Evolutionary conservation across 2,888 invertebrate species (phyloP).

Genomic region (Terebella lapidaria): DNA sequence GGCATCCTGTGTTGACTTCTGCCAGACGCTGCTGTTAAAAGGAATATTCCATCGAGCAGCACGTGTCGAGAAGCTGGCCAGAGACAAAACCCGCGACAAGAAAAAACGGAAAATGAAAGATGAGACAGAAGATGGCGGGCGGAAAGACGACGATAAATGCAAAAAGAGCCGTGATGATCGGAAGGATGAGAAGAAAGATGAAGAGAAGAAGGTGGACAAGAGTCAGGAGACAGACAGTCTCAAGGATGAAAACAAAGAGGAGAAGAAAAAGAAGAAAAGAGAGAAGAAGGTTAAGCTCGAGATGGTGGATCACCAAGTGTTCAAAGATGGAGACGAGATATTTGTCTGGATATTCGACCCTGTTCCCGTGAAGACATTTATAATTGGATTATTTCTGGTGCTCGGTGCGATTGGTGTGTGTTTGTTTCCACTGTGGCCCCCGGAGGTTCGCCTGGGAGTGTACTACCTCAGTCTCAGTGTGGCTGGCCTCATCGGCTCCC

Average conservation of each 20-base stretch:
- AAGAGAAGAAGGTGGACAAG: slow-evolving; percentile 20
- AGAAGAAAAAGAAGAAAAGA: slow-evolving; percentile 58
- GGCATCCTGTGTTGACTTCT: slow-evolving; percentile 72
- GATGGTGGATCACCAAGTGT: slow-evolving; percentile 92
- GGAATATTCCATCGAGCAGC: slow-evolving; percentile 89
- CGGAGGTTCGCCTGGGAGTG: slow-evolving; percentile 80
- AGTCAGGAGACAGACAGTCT: neutral
- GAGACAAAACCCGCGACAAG: slow-evolving; percentile 58
- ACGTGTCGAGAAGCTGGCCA: slow-evolving; percentile 57
- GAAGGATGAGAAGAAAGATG: slow-evolving; percentile 22
- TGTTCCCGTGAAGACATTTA: slow-evolving; percentile 73
- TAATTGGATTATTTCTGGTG: slow-evolving; percentile 77
- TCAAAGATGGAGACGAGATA: slow-evolving; percentile 84
- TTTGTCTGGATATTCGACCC: slow-evolving; percentile 99
- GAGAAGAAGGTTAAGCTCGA: slow-evolving; percentile 91
- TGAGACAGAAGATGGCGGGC: slow-evolving; percentile 23
- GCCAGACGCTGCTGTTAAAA: slow-evolving; percentile 80
- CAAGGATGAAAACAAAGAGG: neutral
- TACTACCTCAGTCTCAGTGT: slow-evolving; percentile 94
- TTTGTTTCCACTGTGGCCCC: slow-evolving; percentile 98
- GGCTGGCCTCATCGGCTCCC: slow-evolving; percentile 88
- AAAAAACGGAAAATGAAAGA: slow-evolving; percentile 43
- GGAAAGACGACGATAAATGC: slow-evolving; percentile 20
- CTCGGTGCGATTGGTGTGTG: slow-evolving; percentile 91
- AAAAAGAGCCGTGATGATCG: slow-evolving; percentile 14